Conservation (phyloP, 2,888 invertebrate species). For the Colostygia pectinataria region DNA sequence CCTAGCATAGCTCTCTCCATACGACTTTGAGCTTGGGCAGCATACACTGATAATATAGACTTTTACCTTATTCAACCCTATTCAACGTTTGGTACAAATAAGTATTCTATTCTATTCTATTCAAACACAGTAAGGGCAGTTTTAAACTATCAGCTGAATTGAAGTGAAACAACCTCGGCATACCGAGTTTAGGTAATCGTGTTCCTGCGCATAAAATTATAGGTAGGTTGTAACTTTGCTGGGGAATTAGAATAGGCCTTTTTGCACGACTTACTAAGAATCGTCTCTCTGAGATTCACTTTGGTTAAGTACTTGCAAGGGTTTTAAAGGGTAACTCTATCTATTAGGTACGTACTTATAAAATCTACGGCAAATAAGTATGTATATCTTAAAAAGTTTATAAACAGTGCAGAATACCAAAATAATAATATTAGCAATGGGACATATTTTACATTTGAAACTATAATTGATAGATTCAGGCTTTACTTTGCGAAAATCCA, state of each 20-base stretch:
- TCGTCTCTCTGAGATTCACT: conserved; percentile 8
- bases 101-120: not conserved
- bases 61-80: too few relatives aligned
- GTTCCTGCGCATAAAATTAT: conserved; percentile 22
- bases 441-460: too few relatives aligned
- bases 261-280: conserved; percentile 11
- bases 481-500: too few relatives aligned
- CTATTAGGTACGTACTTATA: too few relatives aligned
- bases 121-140: not conserved
- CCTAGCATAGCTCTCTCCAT: too few relatives aligned
- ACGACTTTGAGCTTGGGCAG: too few relatives aligned
- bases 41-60: too few relatives aligned
- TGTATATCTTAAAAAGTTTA: too few relatives aligned
- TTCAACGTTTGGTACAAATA: too few relatives aligned
- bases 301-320: conserved; percentile 14
- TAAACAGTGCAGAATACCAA: too few relatives aligned
- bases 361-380: conserved; percentile 11
- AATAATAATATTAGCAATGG: too few relatives aligned
- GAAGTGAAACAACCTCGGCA: not conserved
- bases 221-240: conserved; percentile 13
- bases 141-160: not conserved
- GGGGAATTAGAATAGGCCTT: conserved; percentile 13
- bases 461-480: too few relatives aligned
- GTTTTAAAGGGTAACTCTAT: conserved; percentile 7
- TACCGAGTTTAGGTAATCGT: conserved; percentile 4